Conservation (phyloP, 2,888 invertebrate genomes). For the Norana najaformis region DNA sequence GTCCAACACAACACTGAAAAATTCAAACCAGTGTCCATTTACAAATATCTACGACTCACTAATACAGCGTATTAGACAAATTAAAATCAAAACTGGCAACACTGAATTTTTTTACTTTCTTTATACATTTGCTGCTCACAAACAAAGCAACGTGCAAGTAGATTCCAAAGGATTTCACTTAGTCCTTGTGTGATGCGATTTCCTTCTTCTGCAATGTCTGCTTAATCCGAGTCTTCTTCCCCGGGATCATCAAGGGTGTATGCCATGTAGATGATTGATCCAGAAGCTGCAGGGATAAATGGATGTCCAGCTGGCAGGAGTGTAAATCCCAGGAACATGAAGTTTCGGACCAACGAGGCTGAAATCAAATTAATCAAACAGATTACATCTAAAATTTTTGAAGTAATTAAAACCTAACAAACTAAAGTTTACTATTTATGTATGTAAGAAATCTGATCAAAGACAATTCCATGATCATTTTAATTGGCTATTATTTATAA, state of each 20-base stretch:
- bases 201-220: background rate
- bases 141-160: constrained; percentile 16
- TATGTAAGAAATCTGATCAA: too few species aligned
- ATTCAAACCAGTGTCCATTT: background rate
- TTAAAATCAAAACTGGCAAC: background rate
- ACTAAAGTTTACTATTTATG: too few species aligned
- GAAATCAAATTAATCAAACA: constrained; percentile 48
- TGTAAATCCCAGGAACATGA: constrained; percentile 94
- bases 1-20: background rate
- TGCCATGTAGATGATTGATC: constrained; percentile 70
- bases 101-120: constrained; percentile 1
- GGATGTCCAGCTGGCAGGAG: constrained; percentile 78
- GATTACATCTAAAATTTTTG: background rate
- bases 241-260: constrained; percentile 57
- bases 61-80: background rate
- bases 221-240: constrained; percentile 28
- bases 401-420: background rate
- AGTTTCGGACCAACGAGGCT: constrained; percentile 85
- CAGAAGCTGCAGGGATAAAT: constrained; percentile 71
- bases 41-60: background rate
- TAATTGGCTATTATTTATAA: too few species aligned
- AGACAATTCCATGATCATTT: too few species aligned
- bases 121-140: background rate
- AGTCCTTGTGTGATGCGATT: background rate
- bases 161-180: constrained; percentile 21